Percentiles rank a stretch among this genome's conserved stretches.
These are phyloP conservation scores for Paedocypris micromegethes DNA, from an alignment of 2,797 vertebrate genomes.

Conservation along the genomic window DNA sequence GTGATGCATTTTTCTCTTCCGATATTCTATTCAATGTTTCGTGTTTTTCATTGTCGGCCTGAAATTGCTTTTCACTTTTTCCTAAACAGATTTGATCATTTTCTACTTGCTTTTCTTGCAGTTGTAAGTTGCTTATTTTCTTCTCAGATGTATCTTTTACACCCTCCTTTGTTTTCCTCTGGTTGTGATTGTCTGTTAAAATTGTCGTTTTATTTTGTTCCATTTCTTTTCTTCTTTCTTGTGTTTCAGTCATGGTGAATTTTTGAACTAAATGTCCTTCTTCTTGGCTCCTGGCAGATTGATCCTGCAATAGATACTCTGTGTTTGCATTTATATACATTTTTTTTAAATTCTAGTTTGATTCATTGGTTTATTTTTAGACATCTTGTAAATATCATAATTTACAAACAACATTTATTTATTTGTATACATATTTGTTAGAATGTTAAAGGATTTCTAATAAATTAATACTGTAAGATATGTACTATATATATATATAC, in stretches of 20 bases:
- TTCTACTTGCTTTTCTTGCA: constrained; percentile 11
- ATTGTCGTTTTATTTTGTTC: constrained; percentile 26
- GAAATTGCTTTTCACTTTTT: constrained; percentile 12
- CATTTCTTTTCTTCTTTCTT: constrained; percentile 27
- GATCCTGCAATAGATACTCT: constrained; percentile 26
- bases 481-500: no score
- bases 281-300: neutral
- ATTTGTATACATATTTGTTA: no score
- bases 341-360: neutral
- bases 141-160: constrained; percentile 8
- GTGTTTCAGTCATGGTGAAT: constrained; percentile 8
- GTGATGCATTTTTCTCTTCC: constrained; percentile 11
- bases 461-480: no score
- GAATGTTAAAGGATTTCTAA: no score
- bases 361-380: neutral
- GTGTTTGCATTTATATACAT: constrained; percentile 23
- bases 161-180: constrained; percentile 24
- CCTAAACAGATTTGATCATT: constrained; percentile 7
- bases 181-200: constrained; percentile 33
- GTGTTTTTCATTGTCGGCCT: constrained; percentile 17
- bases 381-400: neutral
- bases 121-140: constrained; percentile 30
- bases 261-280: constrained; percentile 11
- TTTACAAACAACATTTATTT: no score
- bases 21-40: constrained; percentile 12